Base-by-base conservation (phyloP, 1,140 invertebrate species). In the Brachionus angularis region DNA sequence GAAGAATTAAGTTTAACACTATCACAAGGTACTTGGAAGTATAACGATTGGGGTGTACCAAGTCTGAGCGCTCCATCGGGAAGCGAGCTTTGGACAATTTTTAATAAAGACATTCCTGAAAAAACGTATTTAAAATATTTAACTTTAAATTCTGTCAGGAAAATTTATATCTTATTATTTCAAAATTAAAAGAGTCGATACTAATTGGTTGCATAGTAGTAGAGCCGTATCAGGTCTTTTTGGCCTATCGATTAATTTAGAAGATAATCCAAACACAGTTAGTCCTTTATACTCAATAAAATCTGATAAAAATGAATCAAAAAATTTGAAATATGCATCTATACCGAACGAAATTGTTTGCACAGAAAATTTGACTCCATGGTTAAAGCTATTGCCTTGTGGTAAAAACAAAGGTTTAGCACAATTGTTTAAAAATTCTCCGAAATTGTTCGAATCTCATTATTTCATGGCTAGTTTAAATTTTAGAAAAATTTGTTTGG, bases 301-400 rank as follows among this genome's bases (percentile, higher is more conserved):
- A 10, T 18, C 5, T 12, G 16, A 67, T 21, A 47, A 16, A 5
- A 50, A 27, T 31, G 21, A 64, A 7, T 42, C 10, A 8, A 21
- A 46, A 16, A 52, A 75, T 14, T 64, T 91, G 42, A 84, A 90
- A 73, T 96, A 96, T 84, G 87, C 93, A 1, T 87, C 89, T 42
- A 80, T 98, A 69, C 92, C 95, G 0, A 84, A 89, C 72, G 96
- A 98, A 86, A 91, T 93, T 76, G 91, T 96, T 7, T 98, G 96
- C 78, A 98, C 95, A 27, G 67, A 98, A 84, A 98, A 98, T 84
- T 84, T 98, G 74, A 98, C 95, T 31, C 95, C 95, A 3, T 98
- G 93, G 88, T 95, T 94, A 77, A 98, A 98, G 80, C 82, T 98
- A 1, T 78, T 98, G 33, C 95, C 95, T 2, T 98, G 95, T 83